Conservation (phyloP, 2,113 vertebrate genomes). For the Python bivittatus region DNA sequence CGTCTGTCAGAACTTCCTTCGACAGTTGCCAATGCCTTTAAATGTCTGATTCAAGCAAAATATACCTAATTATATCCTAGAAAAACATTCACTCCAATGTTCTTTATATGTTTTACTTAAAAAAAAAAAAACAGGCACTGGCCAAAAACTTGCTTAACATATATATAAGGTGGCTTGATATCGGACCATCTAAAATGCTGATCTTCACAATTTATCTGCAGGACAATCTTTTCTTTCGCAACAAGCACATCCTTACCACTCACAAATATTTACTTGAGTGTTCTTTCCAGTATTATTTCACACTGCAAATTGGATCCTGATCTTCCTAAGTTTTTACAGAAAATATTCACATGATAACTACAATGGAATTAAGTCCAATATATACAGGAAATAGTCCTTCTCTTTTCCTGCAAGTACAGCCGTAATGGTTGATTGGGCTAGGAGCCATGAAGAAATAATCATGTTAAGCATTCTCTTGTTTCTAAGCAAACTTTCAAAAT, state of each 20-base stretch:
- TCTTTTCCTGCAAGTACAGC: neutral
- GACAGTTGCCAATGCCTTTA: neutral
- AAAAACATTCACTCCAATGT: neutral
- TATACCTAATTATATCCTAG: neutral
- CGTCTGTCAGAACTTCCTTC: conserved; percentile 4
- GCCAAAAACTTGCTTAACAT: neutral
- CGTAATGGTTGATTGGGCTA: neutral
- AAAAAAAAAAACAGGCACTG: neutral
- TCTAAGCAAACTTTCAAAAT: conserved; percentile 2
- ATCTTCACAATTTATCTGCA: neutral
- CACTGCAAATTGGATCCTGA: neutral
- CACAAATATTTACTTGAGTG: neutral
- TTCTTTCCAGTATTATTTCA: neutral
- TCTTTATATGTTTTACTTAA: neutral
- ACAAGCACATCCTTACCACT: neutral
- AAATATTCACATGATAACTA: neutral
- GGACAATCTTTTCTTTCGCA: neutral
- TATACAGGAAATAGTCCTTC: neutral
- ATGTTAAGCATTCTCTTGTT: neutral
- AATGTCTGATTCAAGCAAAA: neutral
- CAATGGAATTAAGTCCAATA: neutral
- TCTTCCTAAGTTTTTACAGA: neutral
- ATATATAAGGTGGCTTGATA: neutral
- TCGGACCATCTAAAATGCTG: neutral
- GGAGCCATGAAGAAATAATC: neutral